Percentiles rank a stretch among this genome's conserved stretches.
Evolutionary conservation across 2,888 invertebrate genomes (phyloP).

Genomic region (Eupithecia tripunctaria): DNA sequence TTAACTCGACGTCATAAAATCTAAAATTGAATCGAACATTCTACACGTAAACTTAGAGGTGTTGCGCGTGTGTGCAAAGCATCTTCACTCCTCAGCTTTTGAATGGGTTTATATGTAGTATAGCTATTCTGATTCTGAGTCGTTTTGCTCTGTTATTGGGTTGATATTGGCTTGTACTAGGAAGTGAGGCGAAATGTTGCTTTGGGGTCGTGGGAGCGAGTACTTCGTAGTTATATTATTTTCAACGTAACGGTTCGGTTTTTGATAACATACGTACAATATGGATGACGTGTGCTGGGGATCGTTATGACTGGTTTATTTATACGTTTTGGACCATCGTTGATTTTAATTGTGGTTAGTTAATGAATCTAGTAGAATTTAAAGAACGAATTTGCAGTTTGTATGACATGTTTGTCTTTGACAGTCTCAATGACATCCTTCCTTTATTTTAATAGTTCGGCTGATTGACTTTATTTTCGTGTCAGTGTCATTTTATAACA

Average conservation of each 20-base stretch:
- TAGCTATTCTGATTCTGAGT: conserved; percentile 47
- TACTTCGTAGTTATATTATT: conserved; percentile 75
- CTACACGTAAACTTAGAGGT: conserved; percentile 59
- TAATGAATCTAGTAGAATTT: background rate
- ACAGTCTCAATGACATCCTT: background rate
- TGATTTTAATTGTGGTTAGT: background rate
- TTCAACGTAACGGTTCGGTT: conserved; percentile 73
- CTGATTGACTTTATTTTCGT: too few species aligned
- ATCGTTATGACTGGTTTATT: conserved; percentile 28
- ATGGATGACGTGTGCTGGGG: conserved; percentile 38
- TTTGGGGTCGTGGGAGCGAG: conserved; percentile 81
- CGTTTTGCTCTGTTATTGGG: conserved; percentile 58
- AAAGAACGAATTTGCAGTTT: conserved; percentile 6
- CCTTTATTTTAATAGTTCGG: too few species aligned
- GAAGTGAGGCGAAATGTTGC: conserved; percentile 79
- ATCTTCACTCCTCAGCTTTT: conserved; percentile 57
- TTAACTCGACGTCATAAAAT: conserved; percentile 48
- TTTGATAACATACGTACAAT: conserved; percentile 71
- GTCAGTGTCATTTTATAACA: too few species aligned
- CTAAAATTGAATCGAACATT: conserved; percentile 49
- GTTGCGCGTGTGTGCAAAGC: conserved; percentile 69
- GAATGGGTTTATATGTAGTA: conserved; percentile 77
- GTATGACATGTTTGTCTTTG: background rate
- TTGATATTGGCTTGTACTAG: conserved; percentile 64
- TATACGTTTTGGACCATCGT: conserved; percentile 6